Base-by-base conservation (phyloP, 2,797 vertebrate genomes). In the Phrynocephalus forsythii region DNA sequence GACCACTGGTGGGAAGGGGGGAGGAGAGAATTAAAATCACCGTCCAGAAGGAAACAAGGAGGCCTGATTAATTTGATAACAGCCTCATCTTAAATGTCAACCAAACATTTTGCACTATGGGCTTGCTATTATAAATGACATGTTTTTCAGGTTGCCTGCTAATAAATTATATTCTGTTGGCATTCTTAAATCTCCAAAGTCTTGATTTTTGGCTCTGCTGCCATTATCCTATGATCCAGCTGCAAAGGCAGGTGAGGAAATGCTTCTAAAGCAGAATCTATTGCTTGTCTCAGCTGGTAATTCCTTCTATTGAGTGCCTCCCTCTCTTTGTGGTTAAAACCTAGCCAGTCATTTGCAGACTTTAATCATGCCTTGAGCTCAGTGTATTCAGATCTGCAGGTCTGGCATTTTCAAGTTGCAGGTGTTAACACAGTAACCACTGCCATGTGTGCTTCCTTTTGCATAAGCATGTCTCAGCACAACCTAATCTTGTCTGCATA, bases 201-300 rank as follows among this genome's bases (percentile, higher is more conserved):
- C 50, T 88, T 90, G 15, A 6, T 0, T 88, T 90, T 82, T 86
- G 20, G 1, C 69, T 86, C 1, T 86, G 86, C 90, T 84, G 56
- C 63, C 20, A 63, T 76, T 83, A 90, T 78, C 13, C 30, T 73
- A n/a, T 78, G 89, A 87, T 90, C 28, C 67, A 84, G 5, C n/a
- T 86, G 20, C 72, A 92, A 82, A 90, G 10, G 22, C 60, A 50
- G 68, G 79, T 66, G 38, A 76, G 20, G 85, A 88, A 0, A 28
- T 91, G 16, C 75, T 78, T 82, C n/a, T 22, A 86, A 90, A 91
- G 83, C 24, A 83, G 28, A 73, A 72, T 87, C 52, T 72, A 88
- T 52, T 88, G 72, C 66, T 84, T 87, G 69, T 92, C 84, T 91
- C 33, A 76, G 73, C 38, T 78, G 50, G 8, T 44, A 90, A 56